Conservation (phyloP, 2,113 vertebrate genomes). For the Tringa solitaria region DNA sequence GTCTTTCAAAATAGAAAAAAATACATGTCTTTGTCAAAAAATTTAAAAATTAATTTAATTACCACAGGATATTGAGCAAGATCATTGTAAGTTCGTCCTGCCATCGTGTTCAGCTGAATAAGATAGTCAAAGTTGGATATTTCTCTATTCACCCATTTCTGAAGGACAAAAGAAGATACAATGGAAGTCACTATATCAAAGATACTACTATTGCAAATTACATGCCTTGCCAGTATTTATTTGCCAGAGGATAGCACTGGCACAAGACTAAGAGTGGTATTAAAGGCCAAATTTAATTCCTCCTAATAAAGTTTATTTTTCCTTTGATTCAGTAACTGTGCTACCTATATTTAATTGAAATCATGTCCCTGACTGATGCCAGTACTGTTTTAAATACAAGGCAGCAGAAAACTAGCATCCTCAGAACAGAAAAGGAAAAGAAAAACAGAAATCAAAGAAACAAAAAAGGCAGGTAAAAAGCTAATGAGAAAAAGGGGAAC, state of each 20-base stretch:
- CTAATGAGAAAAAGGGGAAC: neutral
- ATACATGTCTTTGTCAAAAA: neutral
- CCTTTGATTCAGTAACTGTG: neutral
- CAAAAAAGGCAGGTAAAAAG: neutral
- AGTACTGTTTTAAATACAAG: neutral
- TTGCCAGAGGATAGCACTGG: neutral
- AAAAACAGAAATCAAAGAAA: neutral
- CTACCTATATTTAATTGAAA: neutral
- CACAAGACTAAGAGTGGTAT: neutral
- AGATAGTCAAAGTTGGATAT: constrained; percentile 98
- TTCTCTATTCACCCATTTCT: constrained; percentile 98
- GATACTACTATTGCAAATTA: neutral
- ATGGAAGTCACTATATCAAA: neutral
- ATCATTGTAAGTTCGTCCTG: constrained; percentile 95
- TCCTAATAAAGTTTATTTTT: neutral
- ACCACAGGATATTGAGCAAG: constrained; percentile 98
- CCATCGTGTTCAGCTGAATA: constrained; percentile 97
- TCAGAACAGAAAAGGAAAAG: neutral
- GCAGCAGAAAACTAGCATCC: neutral
- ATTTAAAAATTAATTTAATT: neutral
- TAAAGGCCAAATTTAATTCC: neutral
- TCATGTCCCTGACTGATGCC: neutral
- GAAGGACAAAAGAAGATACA: constrained; percentile 18
- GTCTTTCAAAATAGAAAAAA: neutral
- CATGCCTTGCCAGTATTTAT: neutral